Base-by-base conservation (phyloP, 2,797 vertebrate species). In the Enteromius radiatus region DNA sequence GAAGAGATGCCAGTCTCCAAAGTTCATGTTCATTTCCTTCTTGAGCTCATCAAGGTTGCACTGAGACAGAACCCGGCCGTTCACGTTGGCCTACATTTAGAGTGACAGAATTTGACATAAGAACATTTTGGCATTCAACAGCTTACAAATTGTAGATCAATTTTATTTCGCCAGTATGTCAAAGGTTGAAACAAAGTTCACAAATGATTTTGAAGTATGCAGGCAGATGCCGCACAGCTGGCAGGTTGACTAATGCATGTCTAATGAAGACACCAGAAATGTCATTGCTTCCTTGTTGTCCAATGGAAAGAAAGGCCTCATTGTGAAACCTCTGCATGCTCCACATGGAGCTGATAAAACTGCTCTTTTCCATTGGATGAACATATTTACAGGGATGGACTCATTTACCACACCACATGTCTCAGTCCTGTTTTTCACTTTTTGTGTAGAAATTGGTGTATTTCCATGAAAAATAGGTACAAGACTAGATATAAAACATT, bases 1-100 rank as follows among this genome's bases (percentile, higher is more conserved):
- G 91, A 99, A 99, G 85, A 99, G 97, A 80, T 99, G 98, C 98
- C 98, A 99, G 92, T 99, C 98, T 23, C 98, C 98, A 91, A 99
- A 99, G 92, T 99, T 99, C 98, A 99, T 99, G 89, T 90, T 96
- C 97, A 99, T 99, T 91, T 99, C 98, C 85, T 96, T 97, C 94
- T 97, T 99, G 90, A 99, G 93, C 88, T 99, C 98, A 1, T 98
- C 98, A 81, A 96, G 94, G 90, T 97, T 98, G 92, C 98, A 99
- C 80, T 99, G 97, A 87, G 95, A 93, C 86, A 99, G 93, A 33
- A 99, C 98, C 63, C 97, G 96, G 0, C 98, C 98, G 65, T 98
- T 99, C 90, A 99, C 96, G 79, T 99, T 99, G 76, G 97, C 98
- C 98, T 99, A 63, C 28, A 28, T 67, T 56, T 28, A 33, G 21